A percentile compares a stretch with the other conserved stretches of the same genome.
phyloP scores from a whole-genome alignment of 2,888 invertebrate genomes.

The Thelaira solivaga region DNA sequence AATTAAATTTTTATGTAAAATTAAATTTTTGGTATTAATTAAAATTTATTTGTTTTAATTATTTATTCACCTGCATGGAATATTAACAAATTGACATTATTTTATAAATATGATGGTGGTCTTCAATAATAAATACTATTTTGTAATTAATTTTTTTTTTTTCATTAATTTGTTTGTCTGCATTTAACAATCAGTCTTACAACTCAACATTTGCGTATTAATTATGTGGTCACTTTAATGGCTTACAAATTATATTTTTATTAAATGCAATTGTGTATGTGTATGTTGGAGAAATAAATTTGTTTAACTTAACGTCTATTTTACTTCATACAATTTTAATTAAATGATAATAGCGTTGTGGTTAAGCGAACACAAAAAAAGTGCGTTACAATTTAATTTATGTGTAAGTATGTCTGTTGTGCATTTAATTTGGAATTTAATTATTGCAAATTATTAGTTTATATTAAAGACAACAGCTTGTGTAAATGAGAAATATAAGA shows the following conservation, averaged over 20 bases:
- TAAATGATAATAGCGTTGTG: conserved; percentile 28
- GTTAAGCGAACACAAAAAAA: conserved; percentile 8
- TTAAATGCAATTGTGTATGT: background rate
- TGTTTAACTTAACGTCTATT: background rate
- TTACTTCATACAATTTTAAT: conserved; percentile 6
- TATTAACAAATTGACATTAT: background rate
- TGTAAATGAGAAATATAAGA: too few relatives aligned
- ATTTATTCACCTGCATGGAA: too few relatives aligned
- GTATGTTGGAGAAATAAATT: background rate
- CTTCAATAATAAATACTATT: too few relatives aligned
- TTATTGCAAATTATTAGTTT: background rate
- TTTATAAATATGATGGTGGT: background rate
- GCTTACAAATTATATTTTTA: background rate
- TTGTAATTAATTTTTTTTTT: too few relatives aligned
- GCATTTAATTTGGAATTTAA: background rate
- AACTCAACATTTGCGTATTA: conserved; percentile 12
- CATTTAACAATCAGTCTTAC: background rate
- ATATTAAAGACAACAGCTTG: too few relatives aligned
- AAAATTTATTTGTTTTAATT: too few relatives aligned
- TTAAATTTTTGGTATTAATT: too few relatives aligned
- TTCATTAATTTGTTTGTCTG: background rate
- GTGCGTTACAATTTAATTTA: background rate
- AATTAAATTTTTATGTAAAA: too few relatives aligned
- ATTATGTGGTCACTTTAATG: conserved; percentile 27
- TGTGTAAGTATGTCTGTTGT: too few relatives aligned